These are phyloP conservation scores for Castor canadensis DNA, from an alignment of 2,113 vertebrate genomes.

Conservation along the genomic window DNA sequence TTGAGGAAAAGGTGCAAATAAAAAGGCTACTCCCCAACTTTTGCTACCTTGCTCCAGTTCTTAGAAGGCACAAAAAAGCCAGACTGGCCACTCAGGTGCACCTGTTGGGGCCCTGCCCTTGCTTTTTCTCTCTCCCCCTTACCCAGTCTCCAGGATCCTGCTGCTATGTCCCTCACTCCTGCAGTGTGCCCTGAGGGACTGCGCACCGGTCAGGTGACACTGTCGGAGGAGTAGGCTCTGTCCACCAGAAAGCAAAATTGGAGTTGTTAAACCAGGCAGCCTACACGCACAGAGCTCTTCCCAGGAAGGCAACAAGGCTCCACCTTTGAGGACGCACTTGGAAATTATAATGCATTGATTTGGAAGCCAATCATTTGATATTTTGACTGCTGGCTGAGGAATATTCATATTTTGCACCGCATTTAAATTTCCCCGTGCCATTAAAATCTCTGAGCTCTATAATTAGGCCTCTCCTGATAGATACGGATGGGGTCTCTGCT, in stretches of 20 bases:
- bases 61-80: not conserved
- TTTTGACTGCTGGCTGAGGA: slow-evolving; percentile 80
- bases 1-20: not conserved
- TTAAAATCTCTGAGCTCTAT: slow-evolving; percentile 88
- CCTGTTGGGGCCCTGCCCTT: slow-evolving; percentile 26
- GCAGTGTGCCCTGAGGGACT: not conserved
- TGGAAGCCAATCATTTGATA: slow-evolving; percentile 83
- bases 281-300: slow-evolving; percentile 1
- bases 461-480: slow-evolving; percentile 88
- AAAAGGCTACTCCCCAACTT: rapidly evolving
- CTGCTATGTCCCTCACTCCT: not conserved
- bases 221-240: not conserved
- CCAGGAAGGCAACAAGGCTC: slow-evolving; percentile 58
- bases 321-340: slow-evolving; percentile 62
- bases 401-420: slow-evolving; percentile 85
- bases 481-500: slow-evolving; percentile 84
- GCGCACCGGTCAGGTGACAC: not conserved
- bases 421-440: slow-evolving; percentile 88
- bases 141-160: no score
- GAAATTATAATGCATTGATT: slow-evolving; percentile 80
- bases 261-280: slow-evolving; percentile 52
- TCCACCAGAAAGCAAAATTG: slow-evolving; percentile 35
- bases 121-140: no score
- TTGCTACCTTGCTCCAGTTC: no score
- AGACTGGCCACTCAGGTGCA: not conserved